A percentile compares a stretch with the other conserved stretches of the same genome.
Evolutionary conservation across 2,113 vertebrate species (phyloP).

Genomic region (Lonchura striata): DNA sequence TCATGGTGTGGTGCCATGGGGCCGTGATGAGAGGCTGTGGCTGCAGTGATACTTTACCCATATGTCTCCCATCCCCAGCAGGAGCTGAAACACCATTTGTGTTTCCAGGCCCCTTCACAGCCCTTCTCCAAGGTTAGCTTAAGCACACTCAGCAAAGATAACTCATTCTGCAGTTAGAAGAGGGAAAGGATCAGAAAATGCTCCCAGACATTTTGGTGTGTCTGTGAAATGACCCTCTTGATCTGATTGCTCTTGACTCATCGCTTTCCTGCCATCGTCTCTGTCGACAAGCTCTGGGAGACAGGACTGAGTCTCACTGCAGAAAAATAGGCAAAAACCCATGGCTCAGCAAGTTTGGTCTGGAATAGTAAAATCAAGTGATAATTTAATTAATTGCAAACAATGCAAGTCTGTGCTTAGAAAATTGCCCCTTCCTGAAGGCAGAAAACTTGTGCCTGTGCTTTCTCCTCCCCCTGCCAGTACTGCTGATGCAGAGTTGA

Average conservation of each 20-base stretch:
- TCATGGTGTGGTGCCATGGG: fast-evolving
- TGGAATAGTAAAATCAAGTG: background rate
- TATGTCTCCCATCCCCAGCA: background rate
- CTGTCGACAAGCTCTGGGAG: background rate
- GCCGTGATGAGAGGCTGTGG: fast-evolving
- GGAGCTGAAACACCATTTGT: background rate
- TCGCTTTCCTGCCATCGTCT: background rate
- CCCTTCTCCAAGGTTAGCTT: background rate
- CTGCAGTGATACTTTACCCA: fast-evolving
- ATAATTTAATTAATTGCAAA: background rate
- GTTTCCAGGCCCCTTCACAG: background rate
- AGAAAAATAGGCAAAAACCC: background rate
- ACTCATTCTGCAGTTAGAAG: background rate
- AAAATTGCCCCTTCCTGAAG: background rate
- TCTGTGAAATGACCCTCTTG: background rate
- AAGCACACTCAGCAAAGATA: background rate
- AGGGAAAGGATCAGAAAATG: background rate
- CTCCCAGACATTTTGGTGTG: background rate
- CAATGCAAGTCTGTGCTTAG: background rate
- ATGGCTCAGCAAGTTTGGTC: background rate
- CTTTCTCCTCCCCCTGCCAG: background rate
- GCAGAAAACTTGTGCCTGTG: background rate
- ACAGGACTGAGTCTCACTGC: background rate
- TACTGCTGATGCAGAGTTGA: background rate
- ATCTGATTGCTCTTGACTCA: constrained; percentile 26